Conservation (phyloP, 2,888 invertebrate species). For the Lasioglossum marginatum region DNA sequence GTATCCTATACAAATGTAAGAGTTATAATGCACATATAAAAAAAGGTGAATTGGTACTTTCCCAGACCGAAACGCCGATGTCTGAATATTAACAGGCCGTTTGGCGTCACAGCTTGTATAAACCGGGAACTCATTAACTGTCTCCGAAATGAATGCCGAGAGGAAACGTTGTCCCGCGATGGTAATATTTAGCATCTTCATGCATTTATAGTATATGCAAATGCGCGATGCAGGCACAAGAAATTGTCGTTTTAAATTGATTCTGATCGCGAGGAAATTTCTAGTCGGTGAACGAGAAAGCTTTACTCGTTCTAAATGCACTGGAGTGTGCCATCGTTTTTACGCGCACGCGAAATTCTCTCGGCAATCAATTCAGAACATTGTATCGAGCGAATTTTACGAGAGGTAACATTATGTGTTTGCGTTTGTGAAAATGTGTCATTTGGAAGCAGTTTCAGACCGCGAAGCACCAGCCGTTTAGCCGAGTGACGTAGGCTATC, state of each 20-base stretch:
- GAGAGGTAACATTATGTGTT: not conserved
- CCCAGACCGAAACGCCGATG: not conserved
- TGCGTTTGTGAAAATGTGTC: not conserved
- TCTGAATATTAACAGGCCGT: constrained; percentile 9
- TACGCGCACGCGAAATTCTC: not conserved
- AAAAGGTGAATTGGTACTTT: constrained; percentile 7
- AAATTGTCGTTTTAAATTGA: not conserved
- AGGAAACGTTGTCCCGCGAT: not conserved
- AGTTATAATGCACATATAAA: not conserved
- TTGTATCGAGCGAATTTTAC: not conserved
- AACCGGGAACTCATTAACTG: not conserved
- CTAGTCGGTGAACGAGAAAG: not conserved
- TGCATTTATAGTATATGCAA: not conserved
- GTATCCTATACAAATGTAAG: constrained; percentile 2
- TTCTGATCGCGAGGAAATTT: not conserved
- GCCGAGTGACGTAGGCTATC: constrained; percentile 44
- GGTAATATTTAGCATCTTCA: not conserved
- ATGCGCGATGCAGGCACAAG: not conserved
- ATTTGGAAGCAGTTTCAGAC: not conserved
- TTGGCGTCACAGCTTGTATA: not conserved
- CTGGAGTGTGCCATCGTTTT: not conserved
- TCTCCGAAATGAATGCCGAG: not conserved
- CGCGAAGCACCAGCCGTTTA: constrained; percentile 36
- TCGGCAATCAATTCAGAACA: not conserved
- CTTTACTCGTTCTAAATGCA: not conserved